These are phyloP conservation scores for Sebastes trivittatus DNA, from an alignment of 2,797 vertebrate species.

Conservation along the genomic window DNA sequence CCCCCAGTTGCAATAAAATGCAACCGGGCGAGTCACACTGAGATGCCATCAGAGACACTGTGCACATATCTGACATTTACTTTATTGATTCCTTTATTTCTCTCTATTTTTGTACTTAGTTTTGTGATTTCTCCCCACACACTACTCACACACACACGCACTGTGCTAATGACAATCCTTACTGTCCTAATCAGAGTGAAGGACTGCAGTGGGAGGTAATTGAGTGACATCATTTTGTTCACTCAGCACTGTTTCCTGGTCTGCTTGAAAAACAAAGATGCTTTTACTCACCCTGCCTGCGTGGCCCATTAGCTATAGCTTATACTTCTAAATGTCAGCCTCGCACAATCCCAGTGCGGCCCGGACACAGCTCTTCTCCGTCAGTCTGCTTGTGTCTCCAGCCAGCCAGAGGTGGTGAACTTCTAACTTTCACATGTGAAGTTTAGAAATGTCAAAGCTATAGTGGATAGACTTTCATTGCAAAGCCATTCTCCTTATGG, in stretches of 20 bases:
- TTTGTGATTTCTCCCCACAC: neutral
- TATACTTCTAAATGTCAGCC: conserved; percentile 60
- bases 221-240: conserved; percentile 47
- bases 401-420: conserved; percentile 38
- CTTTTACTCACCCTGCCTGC: conserved; percentile 37
- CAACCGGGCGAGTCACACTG: neutral
- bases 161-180: conserved; percentile 21
- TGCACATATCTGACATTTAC: conserved; percentile 16
- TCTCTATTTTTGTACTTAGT: neutral
- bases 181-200: conserved; percentile 48
- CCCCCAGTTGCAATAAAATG: conserved; percentile 25
- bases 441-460: conserved; percentile 57
- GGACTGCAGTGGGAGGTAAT: conserved; percentile 34
- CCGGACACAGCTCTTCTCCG: conserved; percentile 22
- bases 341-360: conserved; percentile 31
- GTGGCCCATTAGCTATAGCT: conserved; percentile 54
- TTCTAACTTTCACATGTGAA: conserved; percentile 37
- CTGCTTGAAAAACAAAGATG: conserved; percentile 44
- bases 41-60: neutral
- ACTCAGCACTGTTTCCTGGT: conserved; percentile 57
- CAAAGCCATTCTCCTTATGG: conserved; percentile 37
- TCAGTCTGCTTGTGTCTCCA: conserved; percentile 28
- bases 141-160: neutral
- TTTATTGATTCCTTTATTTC: conserved; percentile 9
- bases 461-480: conserved; percentile 43